Percentiles rank a stretch among this genome's conserved stretches.
Evolutionary conservation across 2,113 vertebrate species (phyloP).

Genomic region (Acrocephalus kingi): DNA sequence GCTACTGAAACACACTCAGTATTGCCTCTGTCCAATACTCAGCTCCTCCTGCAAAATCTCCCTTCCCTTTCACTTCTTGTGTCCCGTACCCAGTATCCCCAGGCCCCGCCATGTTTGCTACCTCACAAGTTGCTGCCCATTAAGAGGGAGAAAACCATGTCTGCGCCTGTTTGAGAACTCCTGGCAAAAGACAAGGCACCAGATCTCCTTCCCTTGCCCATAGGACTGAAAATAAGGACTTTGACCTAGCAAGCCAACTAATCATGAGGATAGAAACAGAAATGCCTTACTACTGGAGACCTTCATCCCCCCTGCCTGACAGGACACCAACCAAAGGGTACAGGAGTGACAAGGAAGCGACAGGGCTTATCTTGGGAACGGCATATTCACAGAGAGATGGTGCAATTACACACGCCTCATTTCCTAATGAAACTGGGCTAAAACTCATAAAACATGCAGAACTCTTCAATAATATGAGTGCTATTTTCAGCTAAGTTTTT

Average conservation of each 20-base stretch:
- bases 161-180: rapidly evolving
- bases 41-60: neutral
- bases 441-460: slow-evolving; percentile 33
- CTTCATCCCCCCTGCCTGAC: neutral
- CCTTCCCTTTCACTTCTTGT: rapidly evolving
- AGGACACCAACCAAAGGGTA: neutral
- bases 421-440: neutral
- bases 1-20: neutral
- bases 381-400: neutral
- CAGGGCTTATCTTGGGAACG: neutral
- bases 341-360: neutral
- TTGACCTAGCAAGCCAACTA: neutral
- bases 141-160: neutral
- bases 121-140: neutral
- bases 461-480: neutral
- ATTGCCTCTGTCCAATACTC: neutral
- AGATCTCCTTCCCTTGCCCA: neutral
- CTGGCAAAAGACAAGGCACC: neutral
- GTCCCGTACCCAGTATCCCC: neutral
- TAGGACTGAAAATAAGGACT: neutral
- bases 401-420: neutral
- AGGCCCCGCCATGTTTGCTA: rapidly evolving
- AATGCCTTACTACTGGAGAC: rapidly evolving
- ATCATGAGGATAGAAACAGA: rapidly evolving
- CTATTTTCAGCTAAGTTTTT: neutral